A percentile compares a stretch with the other conserved stretches of the same genome.
These are phyloP conservation scores for Hippoglossus stenolepis DNA, from an alignment of 2,113 vertebrate genomes.

Conservation along the genomic window DNA sequence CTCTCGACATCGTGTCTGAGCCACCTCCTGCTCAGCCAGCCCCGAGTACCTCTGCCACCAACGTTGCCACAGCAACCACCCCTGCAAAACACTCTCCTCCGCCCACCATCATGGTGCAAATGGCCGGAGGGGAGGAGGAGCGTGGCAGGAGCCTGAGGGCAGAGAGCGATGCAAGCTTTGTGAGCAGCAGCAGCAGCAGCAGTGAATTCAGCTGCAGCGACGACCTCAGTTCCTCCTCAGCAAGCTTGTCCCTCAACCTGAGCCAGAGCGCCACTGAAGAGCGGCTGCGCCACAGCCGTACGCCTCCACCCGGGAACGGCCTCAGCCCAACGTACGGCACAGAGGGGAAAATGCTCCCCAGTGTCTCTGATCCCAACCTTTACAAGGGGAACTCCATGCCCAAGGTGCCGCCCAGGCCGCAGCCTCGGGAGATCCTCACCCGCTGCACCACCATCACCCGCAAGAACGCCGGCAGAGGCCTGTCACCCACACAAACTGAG, in stretches of 20 bases:
- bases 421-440: slow-evolving; percentile 80
- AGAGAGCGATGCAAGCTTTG: slow-evolving; percentile 25
- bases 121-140: slow-evolving; percentile 9
- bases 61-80: fast-evolving
- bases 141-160: background rate
- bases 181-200: slow-evolving; percentile 60
- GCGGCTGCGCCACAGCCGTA: background rate
- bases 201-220: slow-evolving; percentile 61
- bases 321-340: slow-evolving; percentile 46
- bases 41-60: fast-evolving
- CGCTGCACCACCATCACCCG: slow-evolving; percentile 87
- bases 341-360: slow-evolving; percentile 26
- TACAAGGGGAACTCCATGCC: slow-evolving; percentile 59
- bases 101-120: slow-evolving; percentile 68
- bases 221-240: slow-evolving; percentile 44
- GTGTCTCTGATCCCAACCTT: slow-evolving; percentile 58
- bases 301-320: background rate
- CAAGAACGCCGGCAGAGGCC: slow-evolving; percentile 63
- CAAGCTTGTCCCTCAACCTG: slow-evolving; percentile 37
- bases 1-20: slow-evolving; percentile 28
- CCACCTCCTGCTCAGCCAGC: background rate
- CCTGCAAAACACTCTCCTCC: background rate
- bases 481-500: slow-evolving; percentile 18
- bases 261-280: background rate
- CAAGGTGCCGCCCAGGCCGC: slow-evolving; percentile 84